Base-by-base conservation (phyloP, 2,797 vertebrate species). In the Acanthurus leucopareius region DNA sequence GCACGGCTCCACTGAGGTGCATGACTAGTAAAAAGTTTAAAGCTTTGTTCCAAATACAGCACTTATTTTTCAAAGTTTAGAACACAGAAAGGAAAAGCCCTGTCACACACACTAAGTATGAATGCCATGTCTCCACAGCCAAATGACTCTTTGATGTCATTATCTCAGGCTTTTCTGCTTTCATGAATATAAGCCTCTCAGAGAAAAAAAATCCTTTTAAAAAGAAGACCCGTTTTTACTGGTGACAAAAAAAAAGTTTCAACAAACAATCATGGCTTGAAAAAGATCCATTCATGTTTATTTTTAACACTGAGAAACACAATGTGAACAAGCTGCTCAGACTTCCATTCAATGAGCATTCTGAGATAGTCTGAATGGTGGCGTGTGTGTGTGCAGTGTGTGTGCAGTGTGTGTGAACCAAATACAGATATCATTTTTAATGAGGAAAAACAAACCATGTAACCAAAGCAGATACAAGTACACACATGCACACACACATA, bases 111-210 rank as follows among this genome's bases (percentile, higher is more conserved):
- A 49, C 17, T 19, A 2, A 58, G 65, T 32, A 32, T 8, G 47
- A 77, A 28, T 32, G 38, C 7, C 28, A 28, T 28, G 28, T 28
- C 28, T 28, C 28, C 28, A 28, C 28, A 28, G 28, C 28, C 59
- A 59, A 75, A 70, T 59, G 69, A 51, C 65, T 62, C 67, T 79
- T 79, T 84, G 67, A 85, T 75, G 73, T 70, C 69, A 83, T 83
- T 60, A 76, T 83, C 67, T 75, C 59, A 10, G 68, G 72, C 44
- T 83, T 76, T 65, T 66, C 56, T 64, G 54, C 67, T 76, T 57
- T 76, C n/a, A 63, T 73, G 52, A 69, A 65, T 5, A 25, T 28
- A 72, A 80, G 59, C 63, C 38, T 58, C 35, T 67, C 10, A 28
- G 28, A 9, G 17, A n/a, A 19, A n/a, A 22, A 44, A 22, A 64